phyloP scores from a whole-genome alignment of 2,113 vertebrate species.

The Microcebus tavaratra region DNA sequence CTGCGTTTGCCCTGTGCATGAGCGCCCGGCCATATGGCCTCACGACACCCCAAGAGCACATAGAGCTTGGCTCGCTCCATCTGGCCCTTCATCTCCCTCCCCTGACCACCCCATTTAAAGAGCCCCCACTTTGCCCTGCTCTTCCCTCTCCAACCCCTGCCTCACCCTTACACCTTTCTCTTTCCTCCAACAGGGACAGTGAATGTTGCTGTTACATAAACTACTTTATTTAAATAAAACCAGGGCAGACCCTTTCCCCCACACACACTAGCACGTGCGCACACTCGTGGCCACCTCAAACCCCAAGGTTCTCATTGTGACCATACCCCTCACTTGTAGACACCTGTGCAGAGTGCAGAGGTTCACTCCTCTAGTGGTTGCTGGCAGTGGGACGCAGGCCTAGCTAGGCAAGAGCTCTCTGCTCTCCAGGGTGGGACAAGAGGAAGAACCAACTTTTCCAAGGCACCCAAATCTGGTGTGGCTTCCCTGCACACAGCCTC shows the following conservation, averaged over 20 bases:
- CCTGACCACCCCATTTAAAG: not conserved
- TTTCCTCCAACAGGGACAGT: not conserved
- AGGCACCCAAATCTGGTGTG: not conserved
- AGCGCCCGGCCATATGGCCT: not conserved
- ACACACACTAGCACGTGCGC: slow-evolving; percentile 4
- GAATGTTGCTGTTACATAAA: slow-evolving; percentile 67
- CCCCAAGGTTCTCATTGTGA: slow-evolving; percentile 58
- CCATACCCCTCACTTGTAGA: not conserved
- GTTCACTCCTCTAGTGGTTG: not conserved
- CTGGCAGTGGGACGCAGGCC: not conserved
- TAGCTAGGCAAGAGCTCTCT: not conserved
- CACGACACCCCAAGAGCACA: not conserved
- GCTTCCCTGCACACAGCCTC: not conserved
- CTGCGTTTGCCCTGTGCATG: not conserved
- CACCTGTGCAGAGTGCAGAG: not conserved
- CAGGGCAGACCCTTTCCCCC: not conserved
- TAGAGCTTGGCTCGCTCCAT: not conserved
- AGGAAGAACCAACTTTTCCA: not conserved
- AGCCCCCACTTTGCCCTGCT: not conserved
- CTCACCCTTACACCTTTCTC: not conserved
- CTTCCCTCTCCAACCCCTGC: not conserved
- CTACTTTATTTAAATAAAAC: slow-evolving; percentile 81
- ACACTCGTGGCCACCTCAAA: slow-evolving; percentile 68
- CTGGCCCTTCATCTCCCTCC: not conserved
- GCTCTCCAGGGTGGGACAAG: not conserved